These are phyloP conservation scores for Montipora capricornis DNA, from an alignment of 64 coral and sea anemone species.

Conservation along the genomic window DNA sequence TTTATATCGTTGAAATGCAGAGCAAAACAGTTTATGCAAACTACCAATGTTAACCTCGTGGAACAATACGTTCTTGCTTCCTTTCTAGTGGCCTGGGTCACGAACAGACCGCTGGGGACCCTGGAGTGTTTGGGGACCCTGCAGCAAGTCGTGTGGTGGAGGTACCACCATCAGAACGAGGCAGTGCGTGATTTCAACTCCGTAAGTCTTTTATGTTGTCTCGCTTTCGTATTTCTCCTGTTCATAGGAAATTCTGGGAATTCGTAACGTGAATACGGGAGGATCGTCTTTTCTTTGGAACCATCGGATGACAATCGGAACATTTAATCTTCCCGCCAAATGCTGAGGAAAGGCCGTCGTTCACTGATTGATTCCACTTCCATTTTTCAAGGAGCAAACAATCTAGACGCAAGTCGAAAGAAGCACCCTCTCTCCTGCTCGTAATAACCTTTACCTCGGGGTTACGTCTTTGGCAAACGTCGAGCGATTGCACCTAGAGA, in stretches of 20 bases:
- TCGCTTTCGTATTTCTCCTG: too few relatives aligned
- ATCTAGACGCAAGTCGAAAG: too few relatives aligned
- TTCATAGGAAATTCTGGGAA: too few relatives aligned
- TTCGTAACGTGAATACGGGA: too few relatives aligned
- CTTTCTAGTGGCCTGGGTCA: constrained; percentile 26
- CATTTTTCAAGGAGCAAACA: too few relatives aligned
- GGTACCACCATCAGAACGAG: constrained; percentile 48
- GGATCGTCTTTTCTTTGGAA: not conserved
- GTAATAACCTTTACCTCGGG: too few relatives aligned
- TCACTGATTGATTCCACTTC: too few relatives aligned
- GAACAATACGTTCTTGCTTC: not conserved
- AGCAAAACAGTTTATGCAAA: too few relatives aligned
- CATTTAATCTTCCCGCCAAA: not conserved
- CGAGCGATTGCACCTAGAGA: too few relatives aligned
- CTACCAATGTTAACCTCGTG: not conserved
- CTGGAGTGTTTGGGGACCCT: constrained; percentile 67
- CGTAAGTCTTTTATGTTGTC: not conserved
- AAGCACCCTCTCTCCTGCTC: too few relatives aligned
- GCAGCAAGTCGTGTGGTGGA: constrained; percentile 62
- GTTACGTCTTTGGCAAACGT: too few relatives aligned
- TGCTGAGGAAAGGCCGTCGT: not conserved
- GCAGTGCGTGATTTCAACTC: constrained; percentile 15
- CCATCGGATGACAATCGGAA: not conserved
- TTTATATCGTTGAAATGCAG: not conserved
- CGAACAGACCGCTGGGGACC: constrained; percentile 31